A percentile compares a stretch with the other conserved stretches of the same genome.
phyloP scores from a whole-genome alignment of 1,140 invertebrate genomes.

The Alviniconcha marisindica region DNA sequence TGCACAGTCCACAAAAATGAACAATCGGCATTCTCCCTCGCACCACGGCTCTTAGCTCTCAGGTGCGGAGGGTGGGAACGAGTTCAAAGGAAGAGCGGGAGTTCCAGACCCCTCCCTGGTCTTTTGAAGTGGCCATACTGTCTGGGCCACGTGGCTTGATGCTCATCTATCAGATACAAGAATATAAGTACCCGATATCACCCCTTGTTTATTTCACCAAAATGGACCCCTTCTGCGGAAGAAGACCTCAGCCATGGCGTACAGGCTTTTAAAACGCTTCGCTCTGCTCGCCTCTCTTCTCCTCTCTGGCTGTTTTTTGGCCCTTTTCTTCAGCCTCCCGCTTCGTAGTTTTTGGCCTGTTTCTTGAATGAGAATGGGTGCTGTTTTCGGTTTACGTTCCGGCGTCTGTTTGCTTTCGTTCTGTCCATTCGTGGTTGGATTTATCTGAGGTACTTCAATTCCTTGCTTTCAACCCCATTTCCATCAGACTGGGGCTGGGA shows the following conservation, averaged over 20 bases:
- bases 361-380: not conserved
- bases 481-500: too few relatives aligned
- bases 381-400: constrained; percentile 6
- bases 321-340: not conserved
- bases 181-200: constrained; percentile 35
- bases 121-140: constrained; percentile 9
- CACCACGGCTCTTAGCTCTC: not conserved
- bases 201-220: constrained; percentile 37
- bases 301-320: not conserved
- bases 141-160: not conserved
- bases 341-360: not conserved
- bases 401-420: constrained; percentile 24
- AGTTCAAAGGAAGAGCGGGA: constrained; percentile 24
- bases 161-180: constrained; percentile 30
- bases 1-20: constrained; percentile 7
- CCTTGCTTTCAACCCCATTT: too few relatives aligned
- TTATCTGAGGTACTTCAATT: constrained; percentile 2
- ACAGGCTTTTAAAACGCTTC: not conserved
- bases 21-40: constrained; percentile 12
- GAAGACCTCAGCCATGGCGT: not conserved
- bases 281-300: not conserved
- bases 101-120: not conserved
- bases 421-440: not conserved
- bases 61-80: not conserved
- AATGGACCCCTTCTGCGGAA: constrained; percentile 26